Evolutionary conservation across 2,888 invertebrate genomes (phyloP), one percentile per base, ranked within the genome.

Genomic region (Acleris literana): DNA sequence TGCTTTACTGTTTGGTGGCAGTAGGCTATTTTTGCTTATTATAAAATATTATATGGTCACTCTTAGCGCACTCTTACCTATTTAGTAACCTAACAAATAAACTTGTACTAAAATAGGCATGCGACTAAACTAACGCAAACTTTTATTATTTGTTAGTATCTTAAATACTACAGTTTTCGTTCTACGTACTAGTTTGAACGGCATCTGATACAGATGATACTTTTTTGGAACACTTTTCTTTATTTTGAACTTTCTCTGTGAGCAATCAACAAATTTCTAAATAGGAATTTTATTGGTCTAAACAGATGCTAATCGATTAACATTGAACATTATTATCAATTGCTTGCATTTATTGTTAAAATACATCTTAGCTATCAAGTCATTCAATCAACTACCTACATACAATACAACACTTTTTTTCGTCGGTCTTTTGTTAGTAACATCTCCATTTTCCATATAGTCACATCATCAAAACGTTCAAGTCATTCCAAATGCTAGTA

Each of bases 31-130:
- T 60, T 44, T 49, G 44, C 60, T 51, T 65, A 60, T 52, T 63
- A 56, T 29, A 25, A 67, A 65, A 60, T 61, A 53, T 57, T 53
- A 65, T 62, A 69, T 71, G 51, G 68, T 80, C 84, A 85, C 80
- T 84, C 85, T 72, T 70, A 81, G 81, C 83, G 82, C 87, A 86
- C 82, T 85, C 83, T 78, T 77, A 86, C 85, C 84, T 82, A 86
- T 83, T 83, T 81, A 77, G 83, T 85, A 83, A 82, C 79, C 80
- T 86, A 84, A 81, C 75, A 84, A 86, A 86, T 90, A 90, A 85
- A 65, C 63, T 92, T 92, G 92, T 92, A 92, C 92, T 92, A 89
- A 90, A 87, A 88, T 90, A 92, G 88, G 88, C 89, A 90, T 90
- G 89, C 90, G 86, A 86, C 78, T 86, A 86, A 61, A 77, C 83